Evolutionary conservation across 2,113 vertebrate genomes (phyloP).

Genomic region (Nesoenas mayeri): DNA sequence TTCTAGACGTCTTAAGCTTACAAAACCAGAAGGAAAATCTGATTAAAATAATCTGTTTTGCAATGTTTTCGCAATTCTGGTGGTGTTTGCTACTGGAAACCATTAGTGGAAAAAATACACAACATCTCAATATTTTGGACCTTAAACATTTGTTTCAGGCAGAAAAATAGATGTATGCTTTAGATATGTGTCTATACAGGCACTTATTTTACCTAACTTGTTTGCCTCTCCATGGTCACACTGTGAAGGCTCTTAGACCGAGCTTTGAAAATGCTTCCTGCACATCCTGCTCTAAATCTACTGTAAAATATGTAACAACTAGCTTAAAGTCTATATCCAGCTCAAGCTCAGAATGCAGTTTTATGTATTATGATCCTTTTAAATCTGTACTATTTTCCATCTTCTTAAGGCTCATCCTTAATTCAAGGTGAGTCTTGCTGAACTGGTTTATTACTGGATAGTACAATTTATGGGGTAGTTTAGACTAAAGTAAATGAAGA

Average conservation of each 20-base stretch:
- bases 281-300: not conserved
- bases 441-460: not conserved
- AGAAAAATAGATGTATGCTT: not conserved
- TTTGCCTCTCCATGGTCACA: not conserved
- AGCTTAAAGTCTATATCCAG: not conserved
- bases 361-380: not conserved
- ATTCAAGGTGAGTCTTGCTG: not conserved
- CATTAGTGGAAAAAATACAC: not conserved
- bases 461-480: not conserved
- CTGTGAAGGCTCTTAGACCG: not conserved
- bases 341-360: not conserved
- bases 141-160: not conserved
- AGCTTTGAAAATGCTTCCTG: not conserved
- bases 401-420: not conserved
- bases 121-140: not conserved
- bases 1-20: not conserved
- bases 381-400: not conserved
- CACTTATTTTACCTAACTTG: not conserved
- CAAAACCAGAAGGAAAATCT: not conserved
- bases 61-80: not conserved
- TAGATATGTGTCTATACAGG: not conserved
- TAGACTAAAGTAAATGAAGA: not conserved
- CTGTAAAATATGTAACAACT: not conserved
- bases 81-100: not conserved
- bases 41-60: not conserved